Conservation (phyloP, 2,888 invertebrate species). For the Lumbricus terrestris region DNA sequence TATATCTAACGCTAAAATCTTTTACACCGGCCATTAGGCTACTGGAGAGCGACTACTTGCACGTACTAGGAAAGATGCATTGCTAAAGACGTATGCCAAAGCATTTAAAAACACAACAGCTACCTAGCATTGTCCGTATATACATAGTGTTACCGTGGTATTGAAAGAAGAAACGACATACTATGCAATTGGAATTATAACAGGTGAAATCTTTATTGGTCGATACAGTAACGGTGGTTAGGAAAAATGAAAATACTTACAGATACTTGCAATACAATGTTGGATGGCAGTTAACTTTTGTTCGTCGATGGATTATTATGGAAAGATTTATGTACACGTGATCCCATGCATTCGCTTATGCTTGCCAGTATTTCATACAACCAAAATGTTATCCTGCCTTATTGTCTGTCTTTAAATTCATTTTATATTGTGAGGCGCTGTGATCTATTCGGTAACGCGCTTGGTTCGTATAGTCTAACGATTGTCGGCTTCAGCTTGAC, state of each 20-base stretch:
- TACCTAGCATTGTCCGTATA: not conserved
- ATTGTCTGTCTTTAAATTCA: not conserved
- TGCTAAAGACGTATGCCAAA: not conserved
- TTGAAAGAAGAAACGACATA: not conserved
- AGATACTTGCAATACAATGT: no score
- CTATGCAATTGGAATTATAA: no score
- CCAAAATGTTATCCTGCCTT: not conserved
- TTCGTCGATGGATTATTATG: no score
- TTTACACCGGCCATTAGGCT: no score
- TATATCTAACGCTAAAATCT: no score
- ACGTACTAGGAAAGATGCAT: not conserved
- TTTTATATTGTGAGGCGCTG: not conserved
- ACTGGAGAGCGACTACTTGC: not conserved
- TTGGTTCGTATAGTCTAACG: not conserved
- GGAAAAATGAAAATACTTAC: no score
- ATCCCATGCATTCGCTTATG: not conserved
- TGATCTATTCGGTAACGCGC: not conserved
- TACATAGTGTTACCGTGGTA: not conserved
- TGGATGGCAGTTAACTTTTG: no score
- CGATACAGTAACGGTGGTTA: no score
- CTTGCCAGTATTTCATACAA: no score
- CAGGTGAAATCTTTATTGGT: no score
- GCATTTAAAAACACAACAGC: not conserved
- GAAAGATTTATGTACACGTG: no score
- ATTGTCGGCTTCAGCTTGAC: not conserved